Percentiles rank a stretch among this genome's conserved stretches.
phyloP scores from a whole-genome alignment of 2,113 vertebrate species.

The Turnix velox region DNA sequence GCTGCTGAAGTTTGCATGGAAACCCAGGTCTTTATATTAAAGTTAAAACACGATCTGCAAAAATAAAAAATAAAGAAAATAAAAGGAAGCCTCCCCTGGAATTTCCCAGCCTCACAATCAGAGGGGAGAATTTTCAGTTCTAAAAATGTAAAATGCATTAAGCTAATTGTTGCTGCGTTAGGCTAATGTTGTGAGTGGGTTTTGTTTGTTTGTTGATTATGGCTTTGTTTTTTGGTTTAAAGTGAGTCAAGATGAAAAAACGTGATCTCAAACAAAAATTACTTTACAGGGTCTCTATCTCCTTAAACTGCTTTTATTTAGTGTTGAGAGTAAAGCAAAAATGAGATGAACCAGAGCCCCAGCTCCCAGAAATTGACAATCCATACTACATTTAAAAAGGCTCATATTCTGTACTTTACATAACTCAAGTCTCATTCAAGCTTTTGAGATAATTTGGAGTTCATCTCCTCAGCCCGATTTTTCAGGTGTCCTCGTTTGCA shows the following conservation, averaged over 20 bases:
- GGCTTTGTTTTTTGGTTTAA: background rate
- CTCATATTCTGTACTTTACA: background rate
- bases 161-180: background rate
- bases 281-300: background rate
- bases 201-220: background rate
- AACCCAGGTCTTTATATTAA: background rate
- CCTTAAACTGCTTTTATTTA: background rate
- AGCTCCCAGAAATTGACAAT: background rate
- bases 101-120: background rate
- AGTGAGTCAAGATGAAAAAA: background rate
- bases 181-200: background rate
- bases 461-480: background rate
- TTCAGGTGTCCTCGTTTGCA: background rate
- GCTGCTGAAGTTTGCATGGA: background rate
- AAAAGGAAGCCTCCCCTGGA: background rate
- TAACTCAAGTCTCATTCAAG: background rate
- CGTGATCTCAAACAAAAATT: background rate
- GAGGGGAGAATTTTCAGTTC: background rate
- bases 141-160: background rate
- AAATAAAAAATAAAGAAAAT: background rate
- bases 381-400: background rate
- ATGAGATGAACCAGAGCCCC: background rate
- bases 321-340: background rate
- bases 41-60: background rate
- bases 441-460: background rate